Percentiles rank a stretch among this genome's conserved stretches.
These are phyloP conservation scores for Acestrorhynchus altus DNA, from an alignment of 2,797 vertebrate species.

Conservation along the genomic window DNA sequence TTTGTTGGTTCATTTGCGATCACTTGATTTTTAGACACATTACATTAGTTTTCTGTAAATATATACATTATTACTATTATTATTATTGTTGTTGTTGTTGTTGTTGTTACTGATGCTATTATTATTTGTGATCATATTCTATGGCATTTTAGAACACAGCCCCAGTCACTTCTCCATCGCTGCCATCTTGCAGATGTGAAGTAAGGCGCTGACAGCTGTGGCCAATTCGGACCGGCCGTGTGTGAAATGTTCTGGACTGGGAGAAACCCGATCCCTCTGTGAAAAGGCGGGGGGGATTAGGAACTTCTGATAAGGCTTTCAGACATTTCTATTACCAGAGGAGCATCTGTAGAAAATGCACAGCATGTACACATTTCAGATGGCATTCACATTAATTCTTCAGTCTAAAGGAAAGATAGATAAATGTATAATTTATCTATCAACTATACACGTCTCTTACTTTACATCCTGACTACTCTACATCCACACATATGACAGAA, in stretches of 20 bases:
- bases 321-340: slow-evolving; percentile 76
- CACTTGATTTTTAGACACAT: no score
- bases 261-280: slow-evolving; percentile 83
- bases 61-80: no score
- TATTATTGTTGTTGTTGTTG: no score
- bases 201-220: slow-evolving; percentile 82
- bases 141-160: slow-evolving; percentile 57
- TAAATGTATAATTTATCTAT: no score
- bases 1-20: no score
- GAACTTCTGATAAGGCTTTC: slow-evolving; percentile 80
- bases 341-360: slow-evolving; percentile 27
- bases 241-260: slow-evolving; percentile 77
- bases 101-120: not conserved
- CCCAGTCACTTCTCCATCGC: slow-evolving; percentile 63
- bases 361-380: not conserved
- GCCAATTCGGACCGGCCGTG: slow-evolving; percentile 69
- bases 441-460: no score
- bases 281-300: slow-evolving; percentile 80
- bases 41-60: no score
- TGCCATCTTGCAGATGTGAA: slow-evolving; percentile 82
- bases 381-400: not conserved
- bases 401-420: not conserved
- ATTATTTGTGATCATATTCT: not conserved
- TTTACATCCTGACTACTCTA: no score
- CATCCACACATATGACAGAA: no score